These are phyloP conservation scores for Eonycteris spelaea DNA, from an alignment of 2,113 vertebrate species.

Conservation along the genomic window DNA sequence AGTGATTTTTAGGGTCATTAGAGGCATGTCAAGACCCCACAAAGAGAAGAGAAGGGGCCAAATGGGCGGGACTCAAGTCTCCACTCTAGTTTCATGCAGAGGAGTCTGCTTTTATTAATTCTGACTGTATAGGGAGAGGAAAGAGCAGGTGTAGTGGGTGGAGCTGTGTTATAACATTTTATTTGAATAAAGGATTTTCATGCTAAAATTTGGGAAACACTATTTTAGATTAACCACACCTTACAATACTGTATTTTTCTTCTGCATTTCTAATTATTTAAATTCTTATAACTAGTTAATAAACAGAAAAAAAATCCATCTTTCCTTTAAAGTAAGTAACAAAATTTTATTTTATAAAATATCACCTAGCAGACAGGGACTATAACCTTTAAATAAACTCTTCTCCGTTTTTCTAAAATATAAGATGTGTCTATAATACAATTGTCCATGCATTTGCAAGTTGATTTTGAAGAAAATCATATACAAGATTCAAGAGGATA, in stretches of 20 bases:
- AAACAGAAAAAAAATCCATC: background rate
- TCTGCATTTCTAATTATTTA: background rate
- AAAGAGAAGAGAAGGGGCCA: background rate
- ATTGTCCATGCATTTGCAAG: slow-evolving; percentile 6
- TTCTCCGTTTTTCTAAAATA: background rate
- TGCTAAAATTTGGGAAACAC: background rate
- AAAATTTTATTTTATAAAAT: background rate
- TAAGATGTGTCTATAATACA: background rate
- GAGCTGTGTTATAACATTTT: background rate
- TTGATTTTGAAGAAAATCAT: background rate
- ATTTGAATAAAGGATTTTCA: background rate
- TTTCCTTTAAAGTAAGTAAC: background rate
- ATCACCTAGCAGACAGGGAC: background rate
- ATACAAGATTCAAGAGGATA: background rate
- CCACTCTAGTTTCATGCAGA: background rate
- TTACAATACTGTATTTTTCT: background rate
- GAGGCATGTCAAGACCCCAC: background rate
- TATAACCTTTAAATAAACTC: background rate
- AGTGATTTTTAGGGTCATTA: background rate
- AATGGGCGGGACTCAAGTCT: background rate
- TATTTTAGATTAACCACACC: background rate
- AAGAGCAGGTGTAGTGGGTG: fast-evolving
- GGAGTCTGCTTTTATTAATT: background rate
- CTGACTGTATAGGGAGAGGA: background rate
- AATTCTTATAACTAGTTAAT: background rate